A percentile compares a stretch with the other conserved stretches of the same genome.
phyloP scores from a whole-genome alignment of 2,113 vertebrate genomes.

The Etheostoma spectabile region DNA sequence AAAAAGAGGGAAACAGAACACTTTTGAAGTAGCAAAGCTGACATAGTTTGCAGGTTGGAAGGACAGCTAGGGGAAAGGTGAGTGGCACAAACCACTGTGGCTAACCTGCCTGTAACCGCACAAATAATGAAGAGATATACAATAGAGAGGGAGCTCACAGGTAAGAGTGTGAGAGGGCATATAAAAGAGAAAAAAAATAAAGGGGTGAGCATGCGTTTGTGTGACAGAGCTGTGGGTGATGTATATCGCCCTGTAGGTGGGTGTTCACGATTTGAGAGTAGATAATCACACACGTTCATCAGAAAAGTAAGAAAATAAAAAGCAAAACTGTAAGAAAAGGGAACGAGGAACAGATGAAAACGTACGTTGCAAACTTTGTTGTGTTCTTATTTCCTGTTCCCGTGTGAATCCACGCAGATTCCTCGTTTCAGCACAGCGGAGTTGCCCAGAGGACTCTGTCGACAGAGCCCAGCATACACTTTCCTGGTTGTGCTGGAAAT shows the following conservation, averaged over 20 bases:
- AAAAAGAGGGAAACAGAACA: not conserved
- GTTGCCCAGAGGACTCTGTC: conserved; percentile 86
- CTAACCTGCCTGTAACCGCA: conserved; percentile 32
- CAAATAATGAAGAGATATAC: conserved; percentile 51
- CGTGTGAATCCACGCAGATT: conserved; percentile 85
- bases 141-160: conserved; percentile 29
- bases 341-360: conserved; percentile 15
- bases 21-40: conserved; percentile 3
- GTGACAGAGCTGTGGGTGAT: not conserved
- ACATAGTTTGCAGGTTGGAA: conserved; percentile 26
- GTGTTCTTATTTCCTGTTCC: conserved; percentile 85
- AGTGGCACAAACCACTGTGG: conserved; percentile 36
- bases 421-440: conserved; percentile 88
- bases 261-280: conserved; percentile 5
- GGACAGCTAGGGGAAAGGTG: conserved; percentile 42
- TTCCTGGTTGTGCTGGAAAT: conserved; percentile 89
- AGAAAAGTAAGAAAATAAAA: not conserved
- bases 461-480: conserved; percentile 92
- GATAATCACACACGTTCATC: not conserved
- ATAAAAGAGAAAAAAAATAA: not conserved
- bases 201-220: not conserved
- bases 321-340: not conserved
- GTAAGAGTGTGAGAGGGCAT: not conserved
- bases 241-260: not conserved
- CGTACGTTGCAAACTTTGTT: conserved; percentile 92